phyloP scores from a whole-genome alignment of 2,113 vertebrate genomes.

The Mesoclemmys tuberculata region DNA sequence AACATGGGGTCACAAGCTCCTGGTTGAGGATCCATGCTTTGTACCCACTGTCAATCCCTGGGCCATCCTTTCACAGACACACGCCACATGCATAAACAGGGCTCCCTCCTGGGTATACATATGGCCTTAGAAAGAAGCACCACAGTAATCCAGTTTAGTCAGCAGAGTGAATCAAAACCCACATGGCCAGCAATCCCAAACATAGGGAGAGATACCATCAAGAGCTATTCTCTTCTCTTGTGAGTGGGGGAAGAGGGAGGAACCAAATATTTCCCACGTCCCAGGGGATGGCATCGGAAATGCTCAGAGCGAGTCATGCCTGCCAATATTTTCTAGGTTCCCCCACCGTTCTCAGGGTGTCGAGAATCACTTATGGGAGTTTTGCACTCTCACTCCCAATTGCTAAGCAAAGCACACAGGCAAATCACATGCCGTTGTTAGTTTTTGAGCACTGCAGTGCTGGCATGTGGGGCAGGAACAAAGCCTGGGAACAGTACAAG shows the following conservation, averaged over 20 bases:
- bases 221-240: not conserved
- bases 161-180: conserved; percentile 42
- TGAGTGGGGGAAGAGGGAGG: not conserved
- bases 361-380: not conserved
- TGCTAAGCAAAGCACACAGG: not conserved
- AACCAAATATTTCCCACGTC: not conserved
- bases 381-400: not conserved
- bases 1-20: not conserved
- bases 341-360: not conserved
- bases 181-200: not conserved
- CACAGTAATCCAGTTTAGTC: not conserved
- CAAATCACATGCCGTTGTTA: not conserved
- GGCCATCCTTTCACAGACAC: not conserved
- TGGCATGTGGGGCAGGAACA: not conserved
- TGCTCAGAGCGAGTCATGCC: not conserved
- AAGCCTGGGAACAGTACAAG: not conserved
- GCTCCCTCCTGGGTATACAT: not conserved
- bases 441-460: not conserved
- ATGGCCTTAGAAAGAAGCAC: not conserved
- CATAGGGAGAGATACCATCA: not conserved
- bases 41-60: not conserved
- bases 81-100: not conserved
- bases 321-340: not conserved
- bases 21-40: not conserved
- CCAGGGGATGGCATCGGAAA: not conserved